These are phyloP conservation scores for Melozone crissalis DNA, from an alignment of 2,113 vertebrate genomes.

Conservation along the genomic window DNA sequence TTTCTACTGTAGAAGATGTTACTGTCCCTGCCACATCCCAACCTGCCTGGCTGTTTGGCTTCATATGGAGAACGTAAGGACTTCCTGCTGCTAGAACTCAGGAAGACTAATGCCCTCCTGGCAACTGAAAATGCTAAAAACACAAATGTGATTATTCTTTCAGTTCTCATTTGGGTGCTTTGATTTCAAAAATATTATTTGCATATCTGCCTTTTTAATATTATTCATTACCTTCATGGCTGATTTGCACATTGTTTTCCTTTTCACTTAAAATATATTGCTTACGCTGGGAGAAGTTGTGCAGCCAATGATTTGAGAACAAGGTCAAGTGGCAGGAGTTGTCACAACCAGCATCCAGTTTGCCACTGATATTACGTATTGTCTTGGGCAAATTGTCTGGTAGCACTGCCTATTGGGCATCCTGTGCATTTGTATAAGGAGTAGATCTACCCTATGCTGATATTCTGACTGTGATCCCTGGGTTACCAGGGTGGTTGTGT, in stretches of 20 bases:
- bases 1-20: neutral
- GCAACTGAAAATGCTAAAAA: neutral
- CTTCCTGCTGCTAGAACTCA: neutral
- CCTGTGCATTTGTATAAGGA: neutral
- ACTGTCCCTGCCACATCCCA: neutral
- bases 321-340: neutral
- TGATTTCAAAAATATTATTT: constrained; percentile 42
- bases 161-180: neutral
- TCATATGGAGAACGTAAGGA: neutral
- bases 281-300: neutral
- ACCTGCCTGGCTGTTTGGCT: neutral
- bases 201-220: constrained; percentile 26
- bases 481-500: neutral
- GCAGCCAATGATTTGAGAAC: neutral
- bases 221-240: constrained; percentile 10
- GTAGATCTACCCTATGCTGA: neutral
- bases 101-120: neutral
- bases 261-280: neutral
- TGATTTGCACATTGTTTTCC: neutral
- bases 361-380: neutral
- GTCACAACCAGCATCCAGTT: neutral
- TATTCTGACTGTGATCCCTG: neutral
- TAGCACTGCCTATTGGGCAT: neutral
- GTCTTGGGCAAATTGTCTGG: neutral
- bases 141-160: neutral